Base-by-base conservation (phyloP, 2,888 invertebrate species). In the Cecidostiba fungosa region DNA sequence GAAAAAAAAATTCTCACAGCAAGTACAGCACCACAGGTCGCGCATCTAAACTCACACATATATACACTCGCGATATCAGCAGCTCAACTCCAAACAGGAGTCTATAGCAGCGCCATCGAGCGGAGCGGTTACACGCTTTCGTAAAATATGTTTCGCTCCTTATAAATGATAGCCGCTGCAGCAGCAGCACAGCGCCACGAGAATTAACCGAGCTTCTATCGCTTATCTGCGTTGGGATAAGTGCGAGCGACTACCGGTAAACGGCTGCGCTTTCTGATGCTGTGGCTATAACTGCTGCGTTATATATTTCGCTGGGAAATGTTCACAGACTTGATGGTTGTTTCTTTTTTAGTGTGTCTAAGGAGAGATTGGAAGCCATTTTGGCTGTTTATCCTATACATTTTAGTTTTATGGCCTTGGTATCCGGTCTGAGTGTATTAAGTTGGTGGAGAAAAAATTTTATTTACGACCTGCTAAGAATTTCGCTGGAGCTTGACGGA, bases 141-240 rank as follows among this genome's bases (percentile, higher is more conserved):
- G 88, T 90, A 90, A 91, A 90, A 91, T 90, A 89, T 90, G 90
- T 89, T 90, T 89, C 87, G 89, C 88, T 89, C 88, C 85, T 87
- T 88, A 90, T 90, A 90, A 91, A 91, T 90, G 90, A 90, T 91
- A 88, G 89, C 89, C 88, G 85, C 59, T 59, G 23, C 14, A 1
- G 26, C 36, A 16, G 23, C 36, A 69, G 29, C 26, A 81, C 86
- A 83, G 54, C 54, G 54, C 36, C 72, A 82, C 83, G 85, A 81
- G 87, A 85, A 88, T 88, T 87, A 87, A 87, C 83, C 85, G 66
- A 50, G 47, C 69, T 66, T 23, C 59, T 73, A 59, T 73, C 81
- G 73, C 59, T 73, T 62, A 54, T 73, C 81, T 81, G 43, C 29
- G 23, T 47, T 29, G 50, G 79, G 72, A 72, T 72, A 72, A 72